These are phyloP conservation scores for Spea bombifrons DNA, from an alignment of 2,113 vertebrate species.

Conservation along the genomic window DNA sequence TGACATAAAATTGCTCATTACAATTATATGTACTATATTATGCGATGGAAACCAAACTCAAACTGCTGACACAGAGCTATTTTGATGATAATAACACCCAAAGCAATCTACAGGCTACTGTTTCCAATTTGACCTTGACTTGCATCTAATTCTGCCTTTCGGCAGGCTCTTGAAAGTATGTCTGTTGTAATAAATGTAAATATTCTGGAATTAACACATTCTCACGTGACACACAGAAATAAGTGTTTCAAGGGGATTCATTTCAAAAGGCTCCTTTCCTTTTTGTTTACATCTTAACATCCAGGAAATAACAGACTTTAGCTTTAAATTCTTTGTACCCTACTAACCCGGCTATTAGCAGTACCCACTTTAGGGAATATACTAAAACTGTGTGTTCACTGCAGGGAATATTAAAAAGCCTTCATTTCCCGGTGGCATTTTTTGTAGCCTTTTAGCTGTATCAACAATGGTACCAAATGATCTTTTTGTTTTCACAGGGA, in stretches of 20 bases:
- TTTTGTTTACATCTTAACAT: background rate
- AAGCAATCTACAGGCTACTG: no score
- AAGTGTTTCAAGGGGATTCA: constrained; percentile 8
- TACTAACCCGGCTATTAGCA: constrained; percentile 27
- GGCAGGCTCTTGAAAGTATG: background rate
- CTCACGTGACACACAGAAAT: constrained; percentile 6
- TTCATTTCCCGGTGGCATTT: constrained; percentile 37
- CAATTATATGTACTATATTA: no score
- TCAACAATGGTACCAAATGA: constrained; percentile 56
- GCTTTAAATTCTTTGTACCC: background rate
- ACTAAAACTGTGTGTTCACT: background rate
- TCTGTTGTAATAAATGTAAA: background rate
- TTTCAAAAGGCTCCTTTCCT: background rate
- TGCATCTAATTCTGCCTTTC: background rate
- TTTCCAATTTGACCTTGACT: constrained; percentile 7
- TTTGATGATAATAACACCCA: no score
- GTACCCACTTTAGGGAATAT: constrained; percentile 18
- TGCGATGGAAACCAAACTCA: no score
- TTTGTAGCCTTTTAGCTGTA: constrained; percentile 50
- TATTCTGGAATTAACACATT: constrained; percentile 21
- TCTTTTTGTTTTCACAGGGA: constrained; percentile 59
- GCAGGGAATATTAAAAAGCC: background rate
- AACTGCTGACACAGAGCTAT: no score
- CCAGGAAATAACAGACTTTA: constrained; percentile 11
- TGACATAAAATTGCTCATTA: no score